Evolutionary conservation across 1,140 invertebrate species (phyloP).

Genomic region (Lepidurus couesii): DNA sequence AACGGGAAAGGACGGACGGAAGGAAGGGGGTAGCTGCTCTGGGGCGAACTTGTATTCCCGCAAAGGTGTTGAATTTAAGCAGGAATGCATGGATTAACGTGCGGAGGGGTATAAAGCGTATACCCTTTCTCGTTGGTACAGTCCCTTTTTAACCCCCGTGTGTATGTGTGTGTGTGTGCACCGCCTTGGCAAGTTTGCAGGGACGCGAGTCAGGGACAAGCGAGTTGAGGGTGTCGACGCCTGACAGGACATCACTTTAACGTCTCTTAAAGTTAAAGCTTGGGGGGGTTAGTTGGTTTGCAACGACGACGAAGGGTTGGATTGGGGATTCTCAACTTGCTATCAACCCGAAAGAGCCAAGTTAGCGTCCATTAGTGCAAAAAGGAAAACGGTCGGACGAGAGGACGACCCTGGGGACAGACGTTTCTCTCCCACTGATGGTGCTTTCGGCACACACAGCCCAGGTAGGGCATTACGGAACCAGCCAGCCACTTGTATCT

Average conservation of each 20-base stretch:
- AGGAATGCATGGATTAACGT: slow-evolving; percentile 5
- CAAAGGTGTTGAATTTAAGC: slow-evolving; percentile 13
- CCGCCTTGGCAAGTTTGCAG: neutral
- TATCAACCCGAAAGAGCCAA: slow-evolving; percentile 15
- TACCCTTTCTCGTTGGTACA: neutral
- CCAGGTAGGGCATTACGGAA: neutral
- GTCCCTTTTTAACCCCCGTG: neutral
- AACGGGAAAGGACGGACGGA: neutral
- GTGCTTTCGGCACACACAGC: neutral
- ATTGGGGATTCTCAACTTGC: slow-evolving; percentile 21
- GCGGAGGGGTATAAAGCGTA: neutral
- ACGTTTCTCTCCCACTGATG: slow-evolving; percentile 3
- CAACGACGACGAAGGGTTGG: slow-evolving; percentile 9
- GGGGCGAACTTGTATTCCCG: neutral
- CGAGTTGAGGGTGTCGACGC: slow-evolving; percentile 15
- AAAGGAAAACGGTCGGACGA: neutral
- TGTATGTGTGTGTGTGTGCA: neutral
- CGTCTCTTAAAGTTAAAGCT: slow-evolving; percentile 11
- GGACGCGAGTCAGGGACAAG: neutral
- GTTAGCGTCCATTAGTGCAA: slow-evolving; percentile 18
- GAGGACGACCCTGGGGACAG: slow-evolving; percentile 5
- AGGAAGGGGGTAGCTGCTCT: neutral
- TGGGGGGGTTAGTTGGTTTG: slow-evolving; percentile 4
- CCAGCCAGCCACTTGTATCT: slow-evolving; percentile 8
- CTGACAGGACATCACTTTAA: slow-evolving; percentile 19